phyloP scores from a whole-genome alignment of 2,113 vertebrate species.

The Tinamus guttatus region DNA sequence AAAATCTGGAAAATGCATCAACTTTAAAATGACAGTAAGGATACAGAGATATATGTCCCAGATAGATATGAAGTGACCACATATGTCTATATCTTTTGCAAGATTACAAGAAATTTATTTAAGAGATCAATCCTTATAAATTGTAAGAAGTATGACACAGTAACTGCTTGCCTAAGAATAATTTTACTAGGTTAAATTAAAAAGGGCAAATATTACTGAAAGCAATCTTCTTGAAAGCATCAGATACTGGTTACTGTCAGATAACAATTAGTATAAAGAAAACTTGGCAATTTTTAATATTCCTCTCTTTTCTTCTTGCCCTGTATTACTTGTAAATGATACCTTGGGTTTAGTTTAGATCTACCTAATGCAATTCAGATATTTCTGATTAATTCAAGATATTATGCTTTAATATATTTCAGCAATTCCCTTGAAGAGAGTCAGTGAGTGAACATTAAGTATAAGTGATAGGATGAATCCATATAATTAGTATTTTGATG shows the following conservation, averaged over 20 bases:
- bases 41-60: not conserved
- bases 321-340: not conserved
- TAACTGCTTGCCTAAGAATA: not conserved
- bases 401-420: slow-evolving; percentile 11
- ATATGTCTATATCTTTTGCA: rapidly evolving
- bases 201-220: not conserved
- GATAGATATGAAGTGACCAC: not conserved
- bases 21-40: not conserved
- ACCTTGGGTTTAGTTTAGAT: not conserved
- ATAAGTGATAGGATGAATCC: slow-evolving; percentile 17
- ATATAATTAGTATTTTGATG: slow-evolving; percentile 73
- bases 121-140: not conserved
- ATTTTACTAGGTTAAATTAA: not conserved
- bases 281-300: rapidly evolving
- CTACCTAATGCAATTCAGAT: not conserved
- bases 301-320: rapidly evolving
- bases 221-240: not conserved
- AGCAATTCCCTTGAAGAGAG: slow-evolving; percentile 38
- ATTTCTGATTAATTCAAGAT: slow-evolving; percentile 53
- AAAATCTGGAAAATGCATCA: not conserved
- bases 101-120: not conserved
- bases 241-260: not conserved
- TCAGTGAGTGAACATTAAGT: slow-evolving; percentile 16
- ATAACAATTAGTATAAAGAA: not conserved
- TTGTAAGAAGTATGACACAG: not conserved